Base-by-base conservation (phyloP, 2,113 vertebrate genomes). In the Echinops telfairi region DNA sequence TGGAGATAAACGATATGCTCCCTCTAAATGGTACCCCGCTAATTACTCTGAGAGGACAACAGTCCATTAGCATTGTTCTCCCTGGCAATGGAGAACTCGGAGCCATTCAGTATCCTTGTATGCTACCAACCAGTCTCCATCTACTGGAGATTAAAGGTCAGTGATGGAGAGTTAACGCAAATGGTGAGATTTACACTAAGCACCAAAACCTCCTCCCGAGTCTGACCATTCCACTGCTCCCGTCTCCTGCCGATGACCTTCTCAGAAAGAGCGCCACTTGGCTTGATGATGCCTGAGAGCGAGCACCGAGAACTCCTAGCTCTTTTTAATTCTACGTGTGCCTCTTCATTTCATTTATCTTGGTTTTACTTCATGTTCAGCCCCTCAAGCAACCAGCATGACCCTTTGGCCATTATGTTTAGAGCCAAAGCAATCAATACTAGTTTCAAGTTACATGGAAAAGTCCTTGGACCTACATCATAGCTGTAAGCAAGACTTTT, bases 301-400 rank as follows among this genome's bases (percentile, higher is more conserved):
- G 66, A 47, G 73, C 76, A 70, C 78, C 27, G 66, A 92, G 88
- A 43, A 92, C 53, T 68, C 58, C 36, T 36, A 36, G 36, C 22
- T 76, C 92, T 62, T 94, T 94, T 79, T 68, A 31, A 94, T 78
- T 62, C 53, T 70, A 57, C 22, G 38, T 78, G 76, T 86, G 33
- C 19, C 70, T 89, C 64, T 96, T 95, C 40, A 68, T 83, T 96
- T 91, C 73, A 86, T 40, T 91, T 83, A 87, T 73, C 43, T 94
- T 73, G 27, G 1, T 38, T 83, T 89, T 86, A 64, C 27, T 64
- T 86, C 76, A 64, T 83, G 76, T 40, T 70, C 73, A 11, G 82
- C 47, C 93, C 76, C 58, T 60, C 82, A 75, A 81, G 75, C 64
- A 91, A 60, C n/a, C 31, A 95, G 53, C 53, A 86, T 60, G 88